Evolutionary conservation across 92 coral and sea anemone genomes (phyloP).

Genomic region (Heteractis magnifica): DNA sequence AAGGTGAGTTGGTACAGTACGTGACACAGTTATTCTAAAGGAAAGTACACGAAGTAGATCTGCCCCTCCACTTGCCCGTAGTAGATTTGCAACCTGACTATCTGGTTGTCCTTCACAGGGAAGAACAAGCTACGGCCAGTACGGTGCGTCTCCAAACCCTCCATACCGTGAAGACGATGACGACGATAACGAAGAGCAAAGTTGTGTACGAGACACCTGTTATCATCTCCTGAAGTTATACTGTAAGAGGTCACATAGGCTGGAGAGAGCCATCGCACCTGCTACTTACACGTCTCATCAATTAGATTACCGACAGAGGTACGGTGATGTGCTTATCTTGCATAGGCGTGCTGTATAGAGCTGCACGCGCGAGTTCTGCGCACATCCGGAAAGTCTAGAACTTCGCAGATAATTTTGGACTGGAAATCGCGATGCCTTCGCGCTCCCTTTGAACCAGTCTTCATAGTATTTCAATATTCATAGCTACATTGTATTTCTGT

Average conservation of each 20-base stretch:
- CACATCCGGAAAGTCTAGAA: no score
- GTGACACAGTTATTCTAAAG: no score
- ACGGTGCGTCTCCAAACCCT: slow-evolving; percentile 78
- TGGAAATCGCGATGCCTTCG: no score
- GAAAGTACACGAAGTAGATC: no score
- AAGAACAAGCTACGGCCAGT: slow-evolving; percentile 68
- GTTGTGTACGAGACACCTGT: slow-evolving; percentile 70
- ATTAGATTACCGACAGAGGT: slow-evolving; percentile 93
- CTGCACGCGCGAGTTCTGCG: no score
- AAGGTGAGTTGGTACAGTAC: no score
- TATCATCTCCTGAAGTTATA: slow-evolving; percentile 90
- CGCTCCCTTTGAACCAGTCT: no score
- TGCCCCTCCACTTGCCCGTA: no score
- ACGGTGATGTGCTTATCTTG: background rate
- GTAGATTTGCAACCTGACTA: no score
- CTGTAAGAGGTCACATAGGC: slow-evolving; percentile 90
- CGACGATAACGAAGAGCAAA: background rate
- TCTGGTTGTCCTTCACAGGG: slow-evolving; percentile 40
- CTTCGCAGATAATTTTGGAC: no score
- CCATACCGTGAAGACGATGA: slow-evolving; percentile 63
- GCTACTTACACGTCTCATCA: slow-evolving; percentile 80
- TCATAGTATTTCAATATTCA: no score
- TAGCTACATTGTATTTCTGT: background rate
- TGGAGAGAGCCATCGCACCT: slow-evolving; percentile 83
- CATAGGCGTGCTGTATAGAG: no score